phyloP scores from a whole-genome alignment of 1,140 invertebrate species.

The Dinothrombium tinctorium region DNA sequence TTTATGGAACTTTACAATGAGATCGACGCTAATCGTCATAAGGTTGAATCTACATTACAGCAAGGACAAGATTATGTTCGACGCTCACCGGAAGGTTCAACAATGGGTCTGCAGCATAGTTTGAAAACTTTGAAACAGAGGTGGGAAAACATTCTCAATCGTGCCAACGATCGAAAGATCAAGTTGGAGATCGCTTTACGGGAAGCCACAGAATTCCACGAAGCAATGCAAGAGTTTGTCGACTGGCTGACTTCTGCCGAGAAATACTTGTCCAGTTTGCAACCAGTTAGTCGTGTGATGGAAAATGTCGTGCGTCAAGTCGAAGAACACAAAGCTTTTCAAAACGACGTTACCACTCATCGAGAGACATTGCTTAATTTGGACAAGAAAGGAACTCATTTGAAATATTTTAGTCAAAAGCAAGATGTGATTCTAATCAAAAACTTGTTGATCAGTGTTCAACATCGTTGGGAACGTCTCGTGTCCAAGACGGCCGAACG shows the following conservation, averaged over 20 bases:
- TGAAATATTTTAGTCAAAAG: constrained; percentile 97
- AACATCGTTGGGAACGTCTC: constrained; percentile 91
- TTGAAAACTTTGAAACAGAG: constrained; percentile 63
- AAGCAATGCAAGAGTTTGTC: background rate
- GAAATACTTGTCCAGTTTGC: constrained; percentile 59
- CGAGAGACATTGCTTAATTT: constrained; percentile 80
- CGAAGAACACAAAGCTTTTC: constrained; percentile 86
- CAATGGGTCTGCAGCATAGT: constrained; percentile 63
- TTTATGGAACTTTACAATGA: constrained; percentile 92
- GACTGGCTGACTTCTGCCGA: constrained; percentile 48
- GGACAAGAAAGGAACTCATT: constrained; percentile 88
- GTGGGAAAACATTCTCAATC: constrained; percentile 66
- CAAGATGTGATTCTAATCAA: constrained; percentile 98
- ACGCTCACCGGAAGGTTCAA: constrained; percentile 42
- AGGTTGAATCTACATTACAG: constrained; percentile 63
- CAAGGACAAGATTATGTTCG: constrained; percentile 74
- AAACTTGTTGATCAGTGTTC: constrained; percentile 84
- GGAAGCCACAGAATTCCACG: constrained; percentile 1
- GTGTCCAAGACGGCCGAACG: constrained; percentile 85
- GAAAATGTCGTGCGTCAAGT: constrained; percentile 74
- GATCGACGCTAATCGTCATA: constrained; percentile 63
- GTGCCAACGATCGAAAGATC: constrained; percentile 28
- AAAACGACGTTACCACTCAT: constrained; percentile 82
- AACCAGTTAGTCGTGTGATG: constrained; percentile 78
- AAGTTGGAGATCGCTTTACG: constrained; percentile 2